Base-by-base conservation (phyloP, 2,888 invertebrate genomes). In the Andrena dorsata region DNA sequence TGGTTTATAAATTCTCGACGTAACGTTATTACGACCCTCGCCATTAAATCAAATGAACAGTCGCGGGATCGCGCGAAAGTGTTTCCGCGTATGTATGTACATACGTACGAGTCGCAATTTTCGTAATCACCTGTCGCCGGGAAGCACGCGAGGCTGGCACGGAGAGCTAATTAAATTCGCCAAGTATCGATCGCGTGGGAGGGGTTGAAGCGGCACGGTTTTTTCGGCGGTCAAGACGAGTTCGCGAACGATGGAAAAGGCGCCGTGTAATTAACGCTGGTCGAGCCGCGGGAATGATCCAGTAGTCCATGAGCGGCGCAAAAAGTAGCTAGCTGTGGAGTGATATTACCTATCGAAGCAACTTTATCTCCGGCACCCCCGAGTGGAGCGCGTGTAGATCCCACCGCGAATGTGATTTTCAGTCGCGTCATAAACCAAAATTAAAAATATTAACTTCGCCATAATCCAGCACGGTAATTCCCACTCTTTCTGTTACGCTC, bases 361-460 rank as follows among this genome's bases (percentile, higher is more conserved):
- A 8, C 35, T 61, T 68, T 72, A 79, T 80, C 77, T 53, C n/a
- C 49, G 32, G 10, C 20, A 35, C 8, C 6, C 1, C 4, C 0
- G 20, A 66, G 10, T 28, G 10, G 26, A 6, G 1, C 47, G 68
- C 69, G 61, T 61, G 53, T 63, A 61, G 53, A n/a, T 7, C 30
- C 8, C 7, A 0, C 71, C 63, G 70, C 71, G 68, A 80, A 80
- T 75, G 80, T 82, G 70, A 82, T 80, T 75, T 75, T 80, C 66
- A 66, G 35, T 56, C 75, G 35, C 61, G 71, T 80, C 82, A 66
- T 82, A 82, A 82, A 82, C 61, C 47, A 75, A 82, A 82, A 82
- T 82, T 82, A 82, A 82, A 75, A 82, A 68, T 82, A 71, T 80
- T 75, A 80, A 82, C 56, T 75, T 75, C 70, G n/a, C 20, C 71